Base-by-base conservation (phyloP, 2,797 vertebrate species). In the Microcaecilia unicolor region DNA sequence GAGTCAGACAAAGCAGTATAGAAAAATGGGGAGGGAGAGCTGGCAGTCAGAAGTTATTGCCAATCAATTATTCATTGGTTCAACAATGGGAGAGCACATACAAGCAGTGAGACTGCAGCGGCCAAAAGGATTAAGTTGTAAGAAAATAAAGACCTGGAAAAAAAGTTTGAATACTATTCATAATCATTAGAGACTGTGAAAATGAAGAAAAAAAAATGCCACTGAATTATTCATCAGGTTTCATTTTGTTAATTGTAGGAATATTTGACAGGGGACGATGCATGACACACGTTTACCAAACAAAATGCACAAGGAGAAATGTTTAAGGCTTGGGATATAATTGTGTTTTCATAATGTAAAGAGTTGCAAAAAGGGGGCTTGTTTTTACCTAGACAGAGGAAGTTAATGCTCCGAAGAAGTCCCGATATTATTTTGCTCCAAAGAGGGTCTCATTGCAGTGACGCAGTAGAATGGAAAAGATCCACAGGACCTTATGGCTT, bases 31-130 rank as follows among this genome's bases (percentile, higher is more conserved):
- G 43, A 48, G 55, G 48, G 48, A 56, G 37, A 34, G 46, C 35
- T 45, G 41, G 15, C 44, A 60, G 36, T 52, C 51, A 41, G 24
- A 41, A 40, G 42, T 72, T 70, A 67, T 74, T 57, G 41, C 2
- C 38, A 32, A 66, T 71, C 39, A 72, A 74, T 73, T 73, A 76
- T 75, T 73, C 56, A 78, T 70, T 63, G 33, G 31, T 44, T 55
- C 64, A 71, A 66, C 51, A 77, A 67, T 72, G 53, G 63, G 43
- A 18, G 55, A 55, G 18, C n/a, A n/a, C n/a, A 41, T 46, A 58
- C 53, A 69, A 57, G 27, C 46, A 62, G 46, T 15, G 29, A 48
- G 31, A 41, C 18, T 30, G 44, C 46, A 32, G 32, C 48, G 56
- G 32, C 29, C 61, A 37, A 48, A 37, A 48, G 10, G 7, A 68